Percentiles rank a stretch among this genome's conserved stretches.
Evolutionary conservation across 2,888 invertebrate species (phyloP).

Genomic region (Pseudococcus viburni): DNA sequence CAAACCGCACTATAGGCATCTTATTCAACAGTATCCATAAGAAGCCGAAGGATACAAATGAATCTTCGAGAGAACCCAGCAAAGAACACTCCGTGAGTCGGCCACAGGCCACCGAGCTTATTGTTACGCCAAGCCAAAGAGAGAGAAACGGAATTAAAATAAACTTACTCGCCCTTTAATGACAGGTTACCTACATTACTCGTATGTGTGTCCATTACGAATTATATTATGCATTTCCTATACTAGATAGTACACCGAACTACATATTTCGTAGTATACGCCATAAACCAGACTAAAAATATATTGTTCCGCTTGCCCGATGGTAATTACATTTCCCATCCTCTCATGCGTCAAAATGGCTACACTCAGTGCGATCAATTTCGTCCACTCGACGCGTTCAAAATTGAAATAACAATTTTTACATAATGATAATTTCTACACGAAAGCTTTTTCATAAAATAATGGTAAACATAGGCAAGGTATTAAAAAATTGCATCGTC

Average conservation of each 20-base stretch:
- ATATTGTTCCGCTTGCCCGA: neutral
- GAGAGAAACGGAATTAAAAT: too few species aligned
- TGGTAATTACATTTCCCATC: constrained; percentile 32
- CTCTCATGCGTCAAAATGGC: constrained; percentile 40
- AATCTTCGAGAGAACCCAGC: neutral
- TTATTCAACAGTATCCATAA: neutral
- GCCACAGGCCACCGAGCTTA: neutral
- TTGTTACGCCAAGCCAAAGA: neutral
- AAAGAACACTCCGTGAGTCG: neutral
- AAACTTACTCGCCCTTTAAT: constrained; percentile 8
- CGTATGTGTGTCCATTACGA: neutral
- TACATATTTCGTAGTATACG: neutral
- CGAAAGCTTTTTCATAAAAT: neutral
- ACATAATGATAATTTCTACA: neutral
- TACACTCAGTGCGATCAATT: neutral
- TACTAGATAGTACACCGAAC: neutral
- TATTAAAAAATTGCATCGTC: constrained; percentile 7
- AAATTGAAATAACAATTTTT: constrained; percentile 8
- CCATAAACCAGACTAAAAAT: neutral
- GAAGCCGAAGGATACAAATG: neutral
- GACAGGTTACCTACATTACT: neutral
- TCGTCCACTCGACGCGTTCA: neutral
- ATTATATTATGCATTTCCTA: neutral
- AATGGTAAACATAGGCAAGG: neutral
- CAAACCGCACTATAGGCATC: too few species aligned